These are phyloP conservation scores for Leistus spinibarbis DNA, from an alignment of 2,888 invertebrate genomes.

Conservation along the genomic window DNA sequence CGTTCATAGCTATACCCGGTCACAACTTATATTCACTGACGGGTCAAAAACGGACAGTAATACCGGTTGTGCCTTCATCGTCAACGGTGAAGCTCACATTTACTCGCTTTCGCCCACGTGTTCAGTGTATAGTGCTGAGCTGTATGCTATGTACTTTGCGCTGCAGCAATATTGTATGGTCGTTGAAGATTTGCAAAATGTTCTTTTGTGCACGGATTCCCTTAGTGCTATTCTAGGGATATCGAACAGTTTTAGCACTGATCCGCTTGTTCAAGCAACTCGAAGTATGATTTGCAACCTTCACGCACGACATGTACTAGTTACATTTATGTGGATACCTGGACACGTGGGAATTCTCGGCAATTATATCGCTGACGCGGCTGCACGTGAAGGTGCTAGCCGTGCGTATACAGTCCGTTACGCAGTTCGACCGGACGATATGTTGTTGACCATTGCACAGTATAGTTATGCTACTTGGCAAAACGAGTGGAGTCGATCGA, in stretches of 20 bases:
- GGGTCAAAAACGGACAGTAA: no score
- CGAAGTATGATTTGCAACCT: neutral
- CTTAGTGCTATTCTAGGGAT: no score
- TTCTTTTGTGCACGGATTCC: no score
- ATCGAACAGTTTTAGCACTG: neutral
- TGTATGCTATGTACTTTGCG: no score
- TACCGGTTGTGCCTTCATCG: no score
- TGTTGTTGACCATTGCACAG: neutral
- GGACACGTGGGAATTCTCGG: neutral
- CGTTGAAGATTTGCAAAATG: no score
- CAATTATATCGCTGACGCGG: slow-evolving; percentile 1
- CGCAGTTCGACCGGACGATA: slow-evolving; percentile 4
- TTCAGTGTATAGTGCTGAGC: no score
- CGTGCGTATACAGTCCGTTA: neutral
- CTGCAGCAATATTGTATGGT: no score
- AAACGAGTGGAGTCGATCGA: neutral
- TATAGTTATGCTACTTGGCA: neutral
- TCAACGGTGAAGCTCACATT: no score
- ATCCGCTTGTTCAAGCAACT: neutral
- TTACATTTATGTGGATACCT: neutral
- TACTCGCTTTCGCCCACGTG: no score
- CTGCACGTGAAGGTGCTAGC: neutral
- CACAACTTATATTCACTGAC: no score
- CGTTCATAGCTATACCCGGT: no score
- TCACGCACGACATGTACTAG: neutral